Conservation (phyloP, 2,888 invertebrate species). For the Acrobasis suavella region DNA sequence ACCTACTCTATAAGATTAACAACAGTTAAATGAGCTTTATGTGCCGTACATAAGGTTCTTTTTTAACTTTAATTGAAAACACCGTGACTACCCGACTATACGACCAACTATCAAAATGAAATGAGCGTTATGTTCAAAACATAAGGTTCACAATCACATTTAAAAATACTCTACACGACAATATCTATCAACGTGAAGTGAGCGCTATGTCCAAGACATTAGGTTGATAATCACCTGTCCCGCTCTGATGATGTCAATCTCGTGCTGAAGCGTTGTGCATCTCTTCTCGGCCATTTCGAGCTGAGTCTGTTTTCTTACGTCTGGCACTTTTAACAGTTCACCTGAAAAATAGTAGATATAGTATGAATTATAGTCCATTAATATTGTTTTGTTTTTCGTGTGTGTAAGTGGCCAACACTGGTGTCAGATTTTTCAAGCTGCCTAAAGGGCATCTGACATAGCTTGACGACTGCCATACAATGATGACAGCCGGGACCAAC, state of each 20-base stretch:
- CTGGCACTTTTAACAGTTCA: slow-evolving; percentile 72
- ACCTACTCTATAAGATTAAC: neutral
- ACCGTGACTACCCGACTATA: no score
- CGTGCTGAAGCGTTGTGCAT: slow-evolving; percentile 65
- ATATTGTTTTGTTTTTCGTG: no score
- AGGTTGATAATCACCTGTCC: slow-evolving; percentile 56
- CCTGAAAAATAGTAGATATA: slow-evolving; percentile 47
- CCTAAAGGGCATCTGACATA: no score
- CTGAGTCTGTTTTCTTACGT: slow-evolving; percentile 71
- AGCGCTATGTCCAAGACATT: neutral
- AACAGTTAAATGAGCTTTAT: neutral
- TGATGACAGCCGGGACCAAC: no score
- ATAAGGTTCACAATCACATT: neutral
- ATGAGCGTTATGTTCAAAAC: neutral
- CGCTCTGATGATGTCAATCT: slow-evolving; percentile 68
- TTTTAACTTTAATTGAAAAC: neutral
- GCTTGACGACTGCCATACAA: no score
- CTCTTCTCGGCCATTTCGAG: slow-evolving; percentile 71
- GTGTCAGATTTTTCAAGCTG: no score
- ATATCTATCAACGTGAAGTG: slow-evolving; percentile 10
- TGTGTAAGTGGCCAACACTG: no score
- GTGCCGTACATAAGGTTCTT: neutral
- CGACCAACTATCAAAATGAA: neutral
- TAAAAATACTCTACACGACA: neutral
- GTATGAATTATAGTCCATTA: no score